These are phyloP conservation scores for Pheucticus melanocephalus DNA, from an alignment of 2,113 vertebrate genomes.

Conservation along the genomic window DNA sequence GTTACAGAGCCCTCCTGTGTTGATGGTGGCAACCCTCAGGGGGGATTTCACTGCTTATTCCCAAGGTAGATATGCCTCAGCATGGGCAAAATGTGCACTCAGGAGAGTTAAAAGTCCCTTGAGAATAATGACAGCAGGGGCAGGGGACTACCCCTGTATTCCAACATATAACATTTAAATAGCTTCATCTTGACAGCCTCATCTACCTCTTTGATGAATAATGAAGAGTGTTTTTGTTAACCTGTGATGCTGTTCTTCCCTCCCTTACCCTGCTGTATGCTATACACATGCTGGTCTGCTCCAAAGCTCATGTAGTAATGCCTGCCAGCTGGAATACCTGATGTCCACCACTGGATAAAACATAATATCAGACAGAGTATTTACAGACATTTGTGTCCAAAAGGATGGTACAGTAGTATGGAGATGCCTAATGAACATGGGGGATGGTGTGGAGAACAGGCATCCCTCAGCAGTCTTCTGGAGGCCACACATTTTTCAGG, in stretches of 20 bases:
- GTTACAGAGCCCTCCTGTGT: not conserved
- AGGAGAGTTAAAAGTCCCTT: not conserved
- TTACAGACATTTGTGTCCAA: not conserved
- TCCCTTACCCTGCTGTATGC: not conserved
- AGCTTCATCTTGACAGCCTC: not conserved
- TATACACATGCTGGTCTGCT: not conserved
- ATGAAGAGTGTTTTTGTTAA: not conserved
- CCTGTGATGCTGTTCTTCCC: not conserved
- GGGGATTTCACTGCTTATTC: not conserved
- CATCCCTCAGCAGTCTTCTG: not conserved
- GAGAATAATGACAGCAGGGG: not conserved
- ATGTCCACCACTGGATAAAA: not conserved
- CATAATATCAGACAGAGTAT: not conserved
- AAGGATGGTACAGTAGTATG: not conserved
- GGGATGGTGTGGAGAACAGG: not conserved
- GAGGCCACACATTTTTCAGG: accelerated
- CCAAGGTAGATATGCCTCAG: accelerated
- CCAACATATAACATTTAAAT: not conserved
- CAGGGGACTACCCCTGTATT: accelerated
- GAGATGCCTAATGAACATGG: accelerated
- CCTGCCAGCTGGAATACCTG: not conserved
- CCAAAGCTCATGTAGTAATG: not conserved
- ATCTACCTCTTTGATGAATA: not conserved
- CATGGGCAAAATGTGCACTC: not conserved
- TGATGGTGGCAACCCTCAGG: accelerated